Base-by-base conservation (phyloP, 2,888 invertebrate genomes). In the Drosophila trichaetosa region DNA sequence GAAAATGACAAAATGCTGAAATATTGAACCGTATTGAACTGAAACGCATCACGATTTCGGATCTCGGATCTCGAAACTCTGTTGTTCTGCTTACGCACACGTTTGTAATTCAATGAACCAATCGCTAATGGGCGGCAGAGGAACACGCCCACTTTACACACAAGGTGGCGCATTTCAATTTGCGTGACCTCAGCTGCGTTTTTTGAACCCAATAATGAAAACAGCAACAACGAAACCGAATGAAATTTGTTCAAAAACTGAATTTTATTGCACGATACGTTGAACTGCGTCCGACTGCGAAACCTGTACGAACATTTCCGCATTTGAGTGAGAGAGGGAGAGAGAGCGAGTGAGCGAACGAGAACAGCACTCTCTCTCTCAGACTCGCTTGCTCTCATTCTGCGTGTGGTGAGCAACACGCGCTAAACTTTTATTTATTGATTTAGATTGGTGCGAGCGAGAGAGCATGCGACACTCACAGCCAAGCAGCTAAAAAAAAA, bases 231-330 rank as follows among this genome's bases (percentile, higher is more conserved):
- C 5, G 34, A 42, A 64, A 53, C 67, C 52, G 61, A 65, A 63
- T 52, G 42, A 61, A 54, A 60, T 63, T 56, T 66, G 62, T 69
- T 60, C 49, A 69, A 65, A 65, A 82, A 83, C 63, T 73, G 34
- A 67, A 64, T 85, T 90, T 89, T 77, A 81, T 76, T 89, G 77
- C 81, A 76, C 76, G 84, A 83, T 79, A 73, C 86, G 75, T 84
- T 87, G 87, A 89, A 89, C 90, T 83, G 87, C 73, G 63, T 51
- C 61, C 51, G 63, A 57, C 36, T 38, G 46, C 40, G 73, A 89
- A 90, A 90, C 89, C 84, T 90, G 87, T 84, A 65, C 74, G 78
- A 82, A 89, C 82, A 82, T 87, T 87, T 87, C 87, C 87, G 87
- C 90, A 90, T 87, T 89, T 77, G 57, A n/a, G 27, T 11, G 29